phyloP scores from a whole-genome alignment of 1,140 invertebrate genomes.

The Diachasmimorpha longicaudata region DNA sequence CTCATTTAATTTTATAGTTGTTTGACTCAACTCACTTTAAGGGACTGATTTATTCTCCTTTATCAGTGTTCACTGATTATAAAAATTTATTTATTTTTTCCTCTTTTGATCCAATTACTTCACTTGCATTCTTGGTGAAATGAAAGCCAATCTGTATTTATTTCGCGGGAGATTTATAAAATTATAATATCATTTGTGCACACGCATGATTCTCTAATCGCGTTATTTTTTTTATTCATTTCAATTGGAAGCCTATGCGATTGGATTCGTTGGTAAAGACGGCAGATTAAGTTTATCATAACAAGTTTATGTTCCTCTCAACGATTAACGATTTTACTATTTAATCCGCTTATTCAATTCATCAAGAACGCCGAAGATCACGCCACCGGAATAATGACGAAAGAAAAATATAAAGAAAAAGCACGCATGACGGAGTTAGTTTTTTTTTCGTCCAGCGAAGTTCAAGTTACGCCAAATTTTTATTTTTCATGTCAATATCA shows the following conservation, averaged over 20 bases:
- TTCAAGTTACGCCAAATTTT: conserved; percentile 13
- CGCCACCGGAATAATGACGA: too few relatives aligned
- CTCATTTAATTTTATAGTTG: background rate
- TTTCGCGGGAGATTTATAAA: background rate
- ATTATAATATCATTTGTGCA: background rate
- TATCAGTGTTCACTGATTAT: too few relatives aligned
- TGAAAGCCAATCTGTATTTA: background rate
- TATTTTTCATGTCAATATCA: conserved; percentile 9
- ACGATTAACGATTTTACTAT: background rate
- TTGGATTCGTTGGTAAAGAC: background rate
- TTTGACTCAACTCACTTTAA: background rate
- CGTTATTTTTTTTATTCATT: background rate
- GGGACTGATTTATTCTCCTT: too few relatives aligned
- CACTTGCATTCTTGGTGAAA: background rate
- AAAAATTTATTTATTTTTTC: background rate
- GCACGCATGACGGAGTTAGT: background rate
- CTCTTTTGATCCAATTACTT: background rate
- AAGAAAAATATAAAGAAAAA: background rate
- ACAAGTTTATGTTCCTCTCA: background rate
- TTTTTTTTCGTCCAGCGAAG: conserved; percentile 23
- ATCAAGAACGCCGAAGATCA: background rate
- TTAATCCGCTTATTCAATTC: background rate
- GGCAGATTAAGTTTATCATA: background rate
- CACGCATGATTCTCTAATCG: conserved; percentile 11
- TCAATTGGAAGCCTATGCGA: conserved; percentile 21